Evolutionary conservation across 2,113 vertebrate species (phyloP).

Genomic region (Polyodon spathula): DNA sequence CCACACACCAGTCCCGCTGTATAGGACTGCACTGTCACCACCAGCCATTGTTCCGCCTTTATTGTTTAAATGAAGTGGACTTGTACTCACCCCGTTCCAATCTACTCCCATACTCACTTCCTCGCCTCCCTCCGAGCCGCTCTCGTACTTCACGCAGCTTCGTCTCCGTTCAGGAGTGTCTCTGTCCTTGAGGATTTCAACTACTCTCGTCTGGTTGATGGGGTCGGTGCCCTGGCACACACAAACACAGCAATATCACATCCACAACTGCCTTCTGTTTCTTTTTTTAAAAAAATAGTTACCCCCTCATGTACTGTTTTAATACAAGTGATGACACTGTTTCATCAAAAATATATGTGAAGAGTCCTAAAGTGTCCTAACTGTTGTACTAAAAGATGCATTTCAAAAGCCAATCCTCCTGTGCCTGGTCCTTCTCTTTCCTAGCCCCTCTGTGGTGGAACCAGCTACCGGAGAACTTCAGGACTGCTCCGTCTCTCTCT

Average conservation of each 20-base stretch:
- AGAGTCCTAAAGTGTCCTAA: too few species aligned
- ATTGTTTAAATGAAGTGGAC: slow-evolving; percentile 50
- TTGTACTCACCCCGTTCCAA: slow-evolving; percentile 97
- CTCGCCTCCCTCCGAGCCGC: slow-evolving; percentile 79
- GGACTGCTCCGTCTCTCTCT: too few species aligned
- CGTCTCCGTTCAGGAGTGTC: slow-evolving; percentile 65
- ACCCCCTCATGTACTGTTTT: too few species aligned
- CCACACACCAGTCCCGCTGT: slow-evolving; percentile 23
- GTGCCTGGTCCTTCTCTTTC: too few species aligned
- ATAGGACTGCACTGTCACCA: slow-evolving; percentile 20
- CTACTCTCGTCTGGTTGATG: slow-evolving; percentile 87
- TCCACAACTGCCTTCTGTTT: slow-evolving; percentile 1
- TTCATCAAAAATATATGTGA: too few species aligned
- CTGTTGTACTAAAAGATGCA: too few species aligned
- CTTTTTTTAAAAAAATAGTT: too few species aligned
- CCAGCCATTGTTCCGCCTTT: slow-evolving; percentile 17
- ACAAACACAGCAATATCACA: slow-evolving; percentile 8
- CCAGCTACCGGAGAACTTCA: too few species aligned
- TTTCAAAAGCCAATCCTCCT: too few species aligned
- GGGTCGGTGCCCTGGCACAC: slow-evolving; percentile 77
- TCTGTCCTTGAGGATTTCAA: slow-evolving; percentile 86
- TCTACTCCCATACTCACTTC: slow-evolving; percentile 95
- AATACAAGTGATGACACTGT: too few species aligned
- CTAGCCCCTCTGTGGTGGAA: too few species aligned
- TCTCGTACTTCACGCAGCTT: slow-evolving; percentile 87